phyloP scores from a whole-genome alignment of 2,113 vertebrate species.

The Tyto alba region DNA sequence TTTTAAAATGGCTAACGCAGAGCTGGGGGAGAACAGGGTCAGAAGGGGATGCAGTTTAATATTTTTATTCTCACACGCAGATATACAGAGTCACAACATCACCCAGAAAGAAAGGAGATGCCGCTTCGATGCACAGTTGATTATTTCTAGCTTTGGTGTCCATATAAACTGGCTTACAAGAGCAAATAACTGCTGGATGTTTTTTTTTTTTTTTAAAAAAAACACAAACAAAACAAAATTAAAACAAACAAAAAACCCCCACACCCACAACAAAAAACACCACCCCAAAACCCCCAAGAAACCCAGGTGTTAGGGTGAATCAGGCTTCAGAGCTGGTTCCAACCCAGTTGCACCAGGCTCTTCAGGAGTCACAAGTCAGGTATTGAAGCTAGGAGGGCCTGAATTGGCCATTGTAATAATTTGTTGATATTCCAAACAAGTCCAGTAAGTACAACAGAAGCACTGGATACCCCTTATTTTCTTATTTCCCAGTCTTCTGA shows the following conservation, averaged over 20 bases:
- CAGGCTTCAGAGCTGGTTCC: background rate
- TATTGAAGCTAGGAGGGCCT: background rate
- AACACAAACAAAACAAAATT: too few relatives aligned
- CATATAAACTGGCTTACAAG: background rate
- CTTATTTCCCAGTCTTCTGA: background rate
- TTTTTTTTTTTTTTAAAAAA: too few relatives aligned
- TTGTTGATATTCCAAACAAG: background rate
- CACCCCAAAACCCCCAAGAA: background rate
- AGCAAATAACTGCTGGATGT: background rate
- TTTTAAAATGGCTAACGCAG: background rate
- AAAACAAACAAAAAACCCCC: background rate
- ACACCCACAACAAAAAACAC: too few relatives aligned
- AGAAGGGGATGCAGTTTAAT: background rate
- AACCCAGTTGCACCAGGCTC: fast-evolving
- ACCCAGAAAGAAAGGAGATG: background rate
- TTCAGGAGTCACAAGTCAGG: background rate
- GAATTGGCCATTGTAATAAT: background rate
- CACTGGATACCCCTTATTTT: background rate
- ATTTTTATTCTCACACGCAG: background rate
- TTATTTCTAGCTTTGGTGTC: background rate
- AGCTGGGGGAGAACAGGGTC: background rate
- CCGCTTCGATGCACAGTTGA: background rate
- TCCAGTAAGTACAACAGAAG: background rate
- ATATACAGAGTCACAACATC: background rate
- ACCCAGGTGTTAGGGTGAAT: background rate